phyloP scores from a whole-genome alignment of 92 coral and sea anemone genomes.

The Blastomussa wellsi region DNA sequence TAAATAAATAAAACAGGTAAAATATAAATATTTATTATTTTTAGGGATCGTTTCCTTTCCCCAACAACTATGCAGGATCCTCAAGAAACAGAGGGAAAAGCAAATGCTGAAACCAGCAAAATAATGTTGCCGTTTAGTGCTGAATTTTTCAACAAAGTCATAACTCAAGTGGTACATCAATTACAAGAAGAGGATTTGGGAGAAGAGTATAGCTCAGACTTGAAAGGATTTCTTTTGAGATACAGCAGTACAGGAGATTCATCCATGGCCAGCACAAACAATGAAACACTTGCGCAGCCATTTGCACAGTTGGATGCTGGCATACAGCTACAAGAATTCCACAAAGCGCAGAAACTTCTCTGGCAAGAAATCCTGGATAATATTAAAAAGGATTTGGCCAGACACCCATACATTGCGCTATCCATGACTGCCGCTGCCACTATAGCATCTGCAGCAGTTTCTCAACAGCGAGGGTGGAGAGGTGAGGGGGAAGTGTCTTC shows the following conservation, averaged over 20 bases:
- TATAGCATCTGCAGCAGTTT: slow-evolving; percentile 88
- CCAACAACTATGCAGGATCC: background rate
- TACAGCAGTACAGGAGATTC: slow-evolving; percentile 15
- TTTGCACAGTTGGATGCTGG: slow-evolving; percentile 39
- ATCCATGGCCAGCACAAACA: background rate
- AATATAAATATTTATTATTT: background rate
- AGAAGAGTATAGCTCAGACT: slow-evolving; percentile 60
- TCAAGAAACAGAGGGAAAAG: background rate
- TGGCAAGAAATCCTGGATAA: slow-evolving; percentile 94
- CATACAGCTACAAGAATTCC: slow-evolving; percentile 35
- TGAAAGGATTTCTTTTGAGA: slow-evolving; percentile 33
- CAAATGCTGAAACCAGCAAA: background rate
- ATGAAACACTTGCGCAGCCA: slow-evolving; percentile 25
- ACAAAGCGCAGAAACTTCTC: slow-evolving; percentile 54
- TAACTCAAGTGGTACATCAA: slow-evolving; percentile 49
- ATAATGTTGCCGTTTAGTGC: slow-evolving; percentile 50
- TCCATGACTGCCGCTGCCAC: slow-evolving; percentile 89
- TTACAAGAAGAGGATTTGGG: slow-evolving; percentile 46
- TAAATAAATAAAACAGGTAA: background rate
- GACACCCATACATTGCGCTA: slow-evolving; percentile 66
- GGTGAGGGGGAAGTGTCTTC: slow-evolving; percentile 31
- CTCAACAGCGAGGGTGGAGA: slow-evolving; percentile 74
- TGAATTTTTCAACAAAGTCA: slow-evolving; percentile 56
- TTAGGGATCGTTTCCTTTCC: slow-evolving; percentile 33
- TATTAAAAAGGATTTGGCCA: slow-evolving; percentile 82